A percentile compares a stretch with the other conserved stretches of the same genome.
Conservation (phyloP, 2,888 invertebrate species). For the Aleiodes testaceus region DNA sequence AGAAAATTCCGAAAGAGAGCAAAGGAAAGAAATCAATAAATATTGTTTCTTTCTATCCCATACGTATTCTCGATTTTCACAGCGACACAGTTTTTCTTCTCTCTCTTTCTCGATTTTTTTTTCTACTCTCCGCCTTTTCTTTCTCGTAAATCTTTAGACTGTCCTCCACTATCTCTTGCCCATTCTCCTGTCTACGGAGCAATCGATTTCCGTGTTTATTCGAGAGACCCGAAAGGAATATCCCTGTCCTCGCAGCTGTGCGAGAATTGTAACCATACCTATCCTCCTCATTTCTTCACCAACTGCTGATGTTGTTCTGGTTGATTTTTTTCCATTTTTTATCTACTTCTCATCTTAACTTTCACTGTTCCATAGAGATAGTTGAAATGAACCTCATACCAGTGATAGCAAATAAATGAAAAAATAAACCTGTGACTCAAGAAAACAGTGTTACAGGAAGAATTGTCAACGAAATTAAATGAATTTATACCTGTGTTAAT, state of each 20-base stretch:
- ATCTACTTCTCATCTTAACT: background rate
- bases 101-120: slow-evolving; percentile 30
- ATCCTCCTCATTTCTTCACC: background rate
- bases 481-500: too few species aligned
- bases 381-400: slow-evolving; percentile 13
- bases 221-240: slow-evolving; percentile 35
- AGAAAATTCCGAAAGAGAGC: slow-evolving; percentile 20
- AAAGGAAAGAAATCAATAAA: slow-evolving; percentile 38
- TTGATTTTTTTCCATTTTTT: slow-evolving; percentile 10
- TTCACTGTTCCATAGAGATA: slow-evolving; percentile 18
- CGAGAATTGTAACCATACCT: slow-evolving; percentile 28
- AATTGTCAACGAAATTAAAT: too few species aligned
- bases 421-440: background rate
- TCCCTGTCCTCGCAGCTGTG: slow-evolving; percentile 36
- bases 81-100: slow-evolving; percentile 30
- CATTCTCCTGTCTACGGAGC: slow-evolving; percentile 30
- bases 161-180: slow-evolving; percentile 25
- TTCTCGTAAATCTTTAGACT: slow-evolving; percentile 37
- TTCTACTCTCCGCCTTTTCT: slow-evolving; percentile 30
- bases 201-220: slow-evolving; percentile 43
- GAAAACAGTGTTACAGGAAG: background rate
- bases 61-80: slow-evolving; percentile 39
- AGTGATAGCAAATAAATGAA: background rate
- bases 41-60: slow-evolving; percentile 41
- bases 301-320: slow-evolving; percentile 16